Percentiles rank a stretch among this genome's conserved stretches.
These are phyloP conservation scores for Chlorodrepanis virens DNA, from an alignment of 2,113 vertebrate species.

Conservation along the genomic window DNA sequence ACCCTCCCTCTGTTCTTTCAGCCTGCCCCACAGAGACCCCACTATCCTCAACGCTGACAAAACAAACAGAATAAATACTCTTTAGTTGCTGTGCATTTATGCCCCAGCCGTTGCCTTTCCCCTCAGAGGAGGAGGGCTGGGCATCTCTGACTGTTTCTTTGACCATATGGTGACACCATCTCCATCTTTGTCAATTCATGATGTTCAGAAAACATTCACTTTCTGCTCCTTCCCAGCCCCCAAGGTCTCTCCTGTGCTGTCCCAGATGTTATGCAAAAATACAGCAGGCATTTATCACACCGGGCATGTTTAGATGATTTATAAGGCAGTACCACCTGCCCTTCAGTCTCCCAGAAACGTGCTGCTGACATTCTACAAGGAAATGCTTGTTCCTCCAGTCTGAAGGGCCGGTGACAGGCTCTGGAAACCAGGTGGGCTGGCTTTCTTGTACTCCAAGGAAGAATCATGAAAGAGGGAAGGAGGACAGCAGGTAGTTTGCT, in stretches of 20 bases:
- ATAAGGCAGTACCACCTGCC: slow-evolving; percentile 59
- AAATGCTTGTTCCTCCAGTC: background rate
- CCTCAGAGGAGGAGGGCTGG: background rate
- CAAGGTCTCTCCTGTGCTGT: slow-evolving; percentile 20
- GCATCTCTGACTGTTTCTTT: slow-evolving; percentile 16
- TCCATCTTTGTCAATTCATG: slow-evolving; percentile 34
- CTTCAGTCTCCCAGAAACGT: slow-evolving; percentile 47
- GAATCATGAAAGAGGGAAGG: background rate
- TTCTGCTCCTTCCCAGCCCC: slow-evolving; percentile 7
- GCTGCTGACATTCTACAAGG: slow-evolving; percentile 19
- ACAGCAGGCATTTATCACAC: slow-evolving; percentile 56
- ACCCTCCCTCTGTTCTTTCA: background rate
- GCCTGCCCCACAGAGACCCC: background rate
- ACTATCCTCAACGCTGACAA: background rate
- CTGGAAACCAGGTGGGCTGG: background rate
- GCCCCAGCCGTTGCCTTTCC: background rate
- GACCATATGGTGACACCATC: slow-evolving; percentile 28
- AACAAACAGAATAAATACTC: background rate
- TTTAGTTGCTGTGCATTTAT: background rate
- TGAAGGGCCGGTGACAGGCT: background rate
- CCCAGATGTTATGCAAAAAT: slow-evolving; percentile 67
- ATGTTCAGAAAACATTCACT: background rate
- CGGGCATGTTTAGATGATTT: slow-evolving; percentile 55
- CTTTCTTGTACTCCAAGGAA: background rate
- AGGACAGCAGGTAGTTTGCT: background rate